Evolutionary conservation across 2,113 vertebrate genomes (phyloP), one percentile per base, ranked within the genome.

Genomic region (Pholis gunnellus): DNA sequence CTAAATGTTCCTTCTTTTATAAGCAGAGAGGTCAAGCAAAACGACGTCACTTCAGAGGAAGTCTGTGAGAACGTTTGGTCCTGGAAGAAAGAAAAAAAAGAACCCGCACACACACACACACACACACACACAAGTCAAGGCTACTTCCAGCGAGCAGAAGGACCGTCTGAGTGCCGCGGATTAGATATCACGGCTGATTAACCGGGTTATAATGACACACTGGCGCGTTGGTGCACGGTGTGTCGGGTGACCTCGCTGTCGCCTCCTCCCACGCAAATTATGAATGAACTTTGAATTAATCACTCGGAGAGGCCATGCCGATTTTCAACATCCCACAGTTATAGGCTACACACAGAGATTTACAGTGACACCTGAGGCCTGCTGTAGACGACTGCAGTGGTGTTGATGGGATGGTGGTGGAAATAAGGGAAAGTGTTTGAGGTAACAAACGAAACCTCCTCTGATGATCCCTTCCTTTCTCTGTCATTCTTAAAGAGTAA

Each of bases 171-270:
- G 22, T 76, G 72, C 67, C 1, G 10, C 29, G 42, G 22, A 76
- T 76, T 27, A 46, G 46, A 78, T 54, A 40, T 72, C 25, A 50
- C 1, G 7, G 42, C 73, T 75, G 44, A 76, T 82, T 52, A 81
- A 73, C 67, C 25, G 54, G 48, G 65, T 85, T 75, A 68, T 59
- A 66, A 70, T 52, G 60, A 75, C 79, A 82, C 70, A 22, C 66
- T 14, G 63, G 38, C 31, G 27, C 70, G 38, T 46, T 22, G 68
- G 72, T 61, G 71, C 64, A 70, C 1, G 1, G 18, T 17, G 27
- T 14, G 44, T 11, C 9, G 17, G 20, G 70, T 60, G 61, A 60
- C 70, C 64, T 59, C 36, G 42, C 34, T 20, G 2, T 63, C 7
- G 46, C 59, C n/a, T 81, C 54, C 56, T 34, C 50, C 57, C 13